A percentile compares a stretch with the other conserved stretches of the same genome.
These are phyloP conservation scores for Eucriotettix oculatus DNA, from an alignment of 2,888 invertebrate species.

Conservation along the genomic window DNA sequence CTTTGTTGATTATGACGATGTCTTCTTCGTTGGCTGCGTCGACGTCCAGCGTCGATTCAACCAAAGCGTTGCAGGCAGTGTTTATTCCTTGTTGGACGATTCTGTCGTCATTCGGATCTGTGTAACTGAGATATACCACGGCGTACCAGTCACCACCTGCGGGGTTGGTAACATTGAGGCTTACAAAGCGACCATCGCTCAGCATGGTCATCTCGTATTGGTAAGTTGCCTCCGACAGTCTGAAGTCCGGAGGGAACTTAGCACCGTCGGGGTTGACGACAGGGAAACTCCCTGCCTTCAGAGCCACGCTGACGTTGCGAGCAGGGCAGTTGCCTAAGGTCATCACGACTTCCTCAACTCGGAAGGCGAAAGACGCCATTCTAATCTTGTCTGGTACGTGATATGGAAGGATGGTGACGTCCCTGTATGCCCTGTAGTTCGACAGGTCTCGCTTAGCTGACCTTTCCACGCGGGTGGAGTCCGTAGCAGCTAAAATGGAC, in stretches of 20 bases:
- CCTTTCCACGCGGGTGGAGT: background rate
- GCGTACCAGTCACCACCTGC: slow-evolving; percentile 63
- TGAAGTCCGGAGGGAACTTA: slow-evolving; percentile 49
- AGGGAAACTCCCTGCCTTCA: slow-evolving; percentile 70
- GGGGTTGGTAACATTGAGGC: slow-evolving; percentile 18
- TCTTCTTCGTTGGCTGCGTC: background rate
- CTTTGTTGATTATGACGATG: background rate
- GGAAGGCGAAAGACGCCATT: slow-evolving; percentile 29
- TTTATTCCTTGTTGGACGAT: slow-evolving; percentile 55
- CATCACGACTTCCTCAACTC: slow-evolving; percentile 13
- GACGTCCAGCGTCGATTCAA: slow-evolving; percentile 5
- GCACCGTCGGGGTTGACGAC: slow-evolving; percentile 69
- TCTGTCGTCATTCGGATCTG: slow-evolving; percentile 50
- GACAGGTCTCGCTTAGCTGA: slow-evolving; percentile 16
- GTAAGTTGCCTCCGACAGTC: slow-evolving; percentile 15
- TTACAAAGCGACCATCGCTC: slow-evolving; percentile 18
- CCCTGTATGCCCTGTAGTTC: slow-evolving; percentile 34
- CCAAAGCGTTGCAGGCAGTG: slow-evolving; percentile 7
- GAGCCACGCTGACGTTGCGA: slow-evolving; percentile 23
- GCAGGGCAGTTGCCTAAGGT: slow-evolving; percentile 16
- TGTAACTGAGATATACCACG: slow-evolving; percentile 59
- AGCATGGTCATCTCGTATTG: slow-evolving; percentile 18
- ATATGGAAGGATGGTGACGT: slow-evolving; percentile 40
- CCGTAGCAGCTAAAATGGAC: background rate
- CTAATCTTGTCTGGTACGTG: slow-evolving; percentile 32